Percentiles rank a stretch among this genome's conserved stretches.
Evolutionary conservation across 2,888 invertebrate genomes (phyloP).

Genomic region (Hirtodrosophila histrioides): DNA sequence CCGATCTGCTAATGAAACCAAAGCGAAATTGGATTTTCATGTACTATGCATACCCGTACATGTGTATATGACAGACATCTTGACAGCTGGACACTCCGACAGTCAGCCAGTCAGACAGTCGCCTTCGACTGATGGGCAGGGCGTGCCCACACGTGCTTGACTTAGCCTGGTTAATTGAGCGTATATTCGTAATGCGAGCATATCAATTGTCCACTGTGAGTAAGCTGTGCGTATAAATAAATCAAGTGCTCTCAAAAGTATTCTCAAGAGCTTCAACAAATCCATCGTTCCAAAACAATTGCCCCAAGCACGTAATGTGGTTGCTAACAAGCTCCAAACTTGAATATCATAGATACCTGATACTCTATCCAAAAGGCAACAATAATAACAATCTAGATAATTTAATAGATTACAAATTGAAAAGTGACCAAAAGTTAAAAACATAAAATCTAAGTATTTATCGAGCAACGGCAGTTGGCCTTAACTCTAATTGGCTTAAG

Average conservation of each 20-base stretch:
- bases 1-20: slow-evolving; percentile 73
- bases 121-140: slow-evolving; percentile 61
- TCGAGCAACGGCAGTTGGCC: neutral
- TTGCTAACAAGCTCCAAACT: slow-evolving; percentile 33
- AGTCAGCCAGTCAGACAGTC: slow-evolving; percentile 30
- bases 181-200: slow-evolving; percentile 66
- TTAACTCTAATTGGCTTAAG: slow-evolving; percentile 33
- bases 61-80: slow-evolving; percentile 50
- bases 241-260: slow-evolving; percentile 48
- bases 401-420: neutral
- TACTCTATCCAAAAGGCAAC: slow-evolving; percentile 3
- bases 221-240: slow-evolving; percentile 35
- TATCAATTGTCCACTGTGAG: slow-evolving; percentile 63
- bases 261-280: slow-evolving; percentile 11
- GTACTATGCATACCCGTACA: slow-evolving; percentile 24
- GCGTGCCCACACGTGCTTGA: slow-evolving; percentile 75
- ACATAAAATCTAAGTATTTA: neutral
- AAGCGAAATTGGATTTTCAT: slow-evolving; percentile 77
- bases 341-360: neutral
- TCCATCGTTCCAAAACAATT: slow-evolving; percentile 20
- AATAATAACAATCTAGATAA: neutral
- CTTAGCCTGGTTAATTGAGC: slow-evolving; percentile 75
- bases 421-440: neutral
- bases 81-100: slow-evolving; percentile 12
- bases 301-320: slow-evolving; percentile 42